A percentile compares a stretch with the other conserved stretches of the same genome.
phyloP scores from a whole-genome alignment of 2,888 invertebrate species.

The Drosophila nr. medialis region DNA sequence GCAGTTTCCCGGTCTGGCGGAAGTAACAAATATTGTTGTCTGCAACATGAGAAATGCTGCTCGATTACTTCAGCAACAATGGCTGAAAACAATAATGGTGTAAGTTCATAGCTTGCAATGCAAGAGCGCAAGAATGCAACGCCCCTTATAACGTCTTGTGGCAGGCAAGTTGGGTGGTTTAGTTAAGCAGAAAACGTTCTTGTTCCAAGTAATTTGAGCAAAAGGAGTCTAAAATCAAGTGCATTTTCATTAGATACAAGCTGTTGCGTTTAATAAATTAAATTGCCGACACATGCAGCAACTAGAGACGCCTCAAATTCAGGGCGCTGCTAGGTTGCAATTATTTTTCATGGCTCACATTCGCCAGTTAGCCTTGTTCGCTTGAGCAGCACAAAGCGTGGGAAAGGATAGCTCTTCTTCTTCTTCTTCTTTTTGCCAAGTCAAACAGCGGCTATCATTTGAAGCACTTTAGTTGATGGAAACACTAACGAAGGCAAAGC shows the following conservation, averaged over 20 bases:
- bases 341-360: constrained; percentile 45
- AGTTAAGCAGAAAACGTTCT: constrained; percentile 45
- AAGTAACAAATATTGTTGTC: constrained; percentile 24
- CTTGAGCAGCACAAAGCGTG: constrained; percentile 14
- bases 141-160: not conserved
- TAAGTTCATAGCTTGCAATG: not conserved
- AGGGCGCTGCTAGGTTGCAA: constrained; percentile 19
- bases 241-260: constrained; percentile 76
- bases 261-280: constrained; percentile 76
- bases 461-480: constrained; percentile 28
- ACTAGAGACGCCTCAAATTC: constrained; percentile 31
- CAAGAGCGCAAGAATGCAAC: constrained; percentile 2
- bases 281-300: constrained; percentile 54
- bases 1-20: constrained; percentile 19
- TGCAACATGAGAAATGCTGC: constrained; percentile 17
- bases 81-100: constrained; percentile 26
- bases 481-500: not conserved
- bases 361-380: constrained; percentile 40
- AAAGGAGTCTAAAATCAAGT: constrained; percentile 63
- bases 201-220: constrained; percentile 67
- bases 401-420: constrained; percentile 8
- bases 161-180: constrained; percentile 3
- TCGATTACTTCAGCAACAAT: constrained; percentile 20
- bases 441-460: constrained; percentile 36
- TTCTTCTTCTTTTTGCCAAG: constrained; percentile 1